Evolutionary conservation across 2,113 vertebrate genomes (phyloP).

Genomic region (Eupsittula cactorum): DNA sequence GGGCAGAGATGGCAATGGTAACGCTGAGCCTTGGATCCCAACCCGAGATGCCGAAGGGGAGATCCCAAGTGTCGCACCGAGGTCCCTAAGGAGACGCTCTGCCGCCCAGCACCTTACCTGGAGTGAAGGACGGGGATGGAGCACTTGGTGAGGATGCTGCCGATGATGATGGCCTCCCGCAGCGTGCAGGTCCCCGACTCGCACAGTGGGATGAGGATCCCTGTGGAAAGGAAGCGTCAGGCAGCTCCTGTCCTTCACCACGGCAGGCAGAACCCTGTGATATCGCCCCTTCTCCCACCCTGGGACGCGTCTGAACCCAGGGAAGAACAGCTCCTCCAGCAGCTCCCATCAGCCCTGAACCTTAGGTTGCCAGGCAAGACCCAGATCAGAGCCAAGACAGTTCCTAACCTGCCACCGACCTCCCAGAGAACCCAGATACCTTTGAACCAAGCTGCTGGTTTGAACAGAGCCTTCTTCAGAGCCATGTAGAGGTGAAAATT

Average conservation of each 20-base stretch:
- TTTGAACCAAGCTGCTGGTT: conserved; percentile 98
- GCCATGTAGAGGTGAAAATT: conserved; percentile 97
- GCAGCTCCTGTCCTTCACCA: accelerated
- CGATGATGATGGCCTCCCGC: conserved; percentile 93
- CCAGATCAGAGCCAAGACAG: accelerated
- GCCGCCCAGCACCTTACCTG: conserved; percentile 75
- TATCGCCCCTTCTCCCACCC: not conserved
- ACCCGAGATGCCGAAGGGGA: not conserved
- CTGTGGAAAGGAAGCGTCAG: conserved; percentile 33
- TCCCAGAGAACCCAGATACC: conserved; percentile 71
- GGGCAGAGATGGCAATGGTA: not conserved
- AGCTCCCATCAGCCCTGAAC: not conserved
- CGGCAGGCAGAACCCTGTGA: not conserved
- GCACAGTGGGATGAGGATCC: conserved; percentile 94
- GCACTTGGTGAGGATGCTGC: conserved; percentile 94
- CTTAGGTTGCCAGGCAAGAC: not conserved
- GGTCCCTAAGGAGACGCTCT: no score
- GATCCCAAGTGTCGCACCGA: accelerated
- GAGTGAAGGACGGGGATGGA: conserved; percentile 96
- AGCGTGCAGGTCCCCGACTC: conserved; percentile 95
- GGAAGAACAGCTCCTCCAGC: not conserved
- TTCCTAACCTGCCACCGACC: no score
- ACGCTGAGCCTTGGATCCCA: not conserved
- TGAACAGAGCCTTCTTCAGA: conserved; percentile 95
- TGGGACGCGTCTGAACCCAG: not conserved